These are phyloP conservation scores for Dysidea cf. avara DNA, from an alignment of 37 sponge, comb jelly and placozoan species.

Conservation along the genomic window DNA sequence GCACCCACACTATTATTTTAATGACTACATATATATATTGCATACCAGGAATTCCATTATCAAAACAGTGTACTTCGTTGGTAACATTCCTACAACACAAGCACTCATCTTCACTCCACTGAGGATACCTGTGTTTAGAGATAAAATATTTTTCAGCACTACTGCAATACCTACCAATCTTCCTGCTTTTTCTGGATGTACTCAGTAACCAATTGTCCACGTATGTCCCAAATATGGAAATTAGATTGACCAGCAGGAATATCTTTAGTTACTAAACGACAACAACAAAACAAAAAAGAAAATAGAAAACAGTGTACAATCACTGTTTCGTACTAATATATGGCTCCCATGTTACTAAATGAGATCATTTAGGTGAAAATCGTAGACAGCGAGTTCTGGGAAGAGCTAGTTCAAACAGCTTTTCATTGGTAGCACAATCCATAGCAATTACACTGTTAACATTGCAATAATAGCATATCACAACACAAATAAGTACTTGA, in stretches of 20 bases:
- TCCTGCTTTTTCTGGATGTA: slow-evolving; percentile 75
- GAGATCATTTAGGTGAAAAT: slow-evolving; percentile 68
- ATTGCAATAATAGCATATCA: too few relatives aligned
- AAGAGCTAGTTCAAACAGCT: slow-evolving; percentile 21
- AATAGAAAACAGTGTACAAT: too few relatives aligned
- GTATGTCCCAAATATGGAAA: slow-evolving; percentile 39
- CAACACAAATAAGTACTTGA: too few relatives aligned
- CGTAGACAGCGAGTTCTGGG: slow-evolving; percentile 47
- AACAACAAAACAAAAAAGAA: too few relatives aligned
- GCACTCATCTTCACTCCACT: slow-evolving; percentile 39
- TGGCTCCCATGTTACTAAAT: slow-evolving; percentile 75
- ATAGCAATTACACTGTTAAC: slow-evolving; percentile 55
- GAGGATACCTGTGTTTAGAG: slow-evolving; percentile 14
- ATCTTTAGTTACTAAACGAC: slow-evolving; percentile 39
- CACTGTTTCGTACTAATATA: too few relatives aligned
- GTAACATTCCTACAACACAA: slow-evolving; percentile 69
- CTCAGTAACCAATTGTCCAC: slow-evolving; percentile 47
- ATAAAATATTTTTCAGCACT: background rate
- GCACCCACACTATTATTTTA: too few relatives aligned
- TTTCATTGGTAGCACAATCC: background rate
- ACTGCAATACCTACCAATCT: slow-evolving; percentile 40
- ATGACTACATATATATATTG: too few relatives aligned
- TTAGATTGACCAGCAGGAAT: slow-evolving; percentile 53
- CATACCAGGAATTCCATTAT: slow-evolving; percentile 48
- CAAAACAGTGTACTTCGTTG: slow-evolving; percentile 77